Evolutionary conservation across 2,113 vertebrate genomes (phyloP), one percentile per base, ranked within the genome.

Genomic region (Brevimyrus niger): DNA sequence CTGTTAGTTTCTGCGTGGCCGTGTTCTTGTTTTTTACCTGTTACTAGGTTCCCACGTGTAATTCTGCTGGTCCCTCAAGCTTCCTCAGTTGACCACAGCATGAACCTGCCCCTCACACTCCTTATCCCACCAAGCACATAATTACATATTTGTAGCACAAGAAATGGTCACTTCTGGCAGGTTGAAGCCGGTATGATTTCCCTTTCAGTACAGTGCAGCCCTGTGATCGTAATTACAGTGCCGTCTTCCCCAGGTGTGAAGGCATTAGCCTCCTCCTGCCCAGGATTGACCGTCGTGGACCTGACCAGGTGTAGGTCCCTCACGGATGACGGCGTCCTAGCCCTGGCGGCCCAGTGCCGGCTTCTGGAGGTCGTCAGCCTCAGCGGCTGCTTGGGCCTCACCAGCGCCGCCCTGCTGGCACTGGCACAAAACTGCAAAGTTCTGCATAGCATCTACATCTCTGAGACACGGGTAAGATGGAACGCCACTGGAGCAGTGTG

Each of bases 381-480:
- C 11, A 51, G 88, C 21, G 89, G 91, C 89, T 93, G 91, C 84
- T 50, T 90, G 15, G 86, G 73, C 23, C 21, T 94, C 48, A 91
- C 87, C 27, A 91, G 92, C 47, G 31, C 44, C 58, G 90, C 92
- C 51, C 87, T 94, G 85, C 91, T 90, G 65, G 92, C 90, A 3
- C 90, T 94, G 47, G 92, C 90, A 44, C 46, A 84, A 31, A 91
- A 92, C 89, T 94, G 92, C 89, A 91, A 51, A 44, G 50, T 89
- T 84, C 92, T 94, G 42, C 91, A 92, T 82, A 92, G 91, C 50
- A 84, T 92, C 15, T 91, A 89, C 46, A 91, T 94, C 65, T 90
- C 91, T 58, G 92, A 89, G 47, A 94, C 93, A 8, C 53, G 88
- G 89, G 93, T 93, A 87, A 88, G 83, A 73, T 3, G 3, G 11